These are phyloP conservation scores for Chunga burmeisteri DNA, from an alignment of 2,113 vertebrate species.

Conservation along the genomic window DNA sequence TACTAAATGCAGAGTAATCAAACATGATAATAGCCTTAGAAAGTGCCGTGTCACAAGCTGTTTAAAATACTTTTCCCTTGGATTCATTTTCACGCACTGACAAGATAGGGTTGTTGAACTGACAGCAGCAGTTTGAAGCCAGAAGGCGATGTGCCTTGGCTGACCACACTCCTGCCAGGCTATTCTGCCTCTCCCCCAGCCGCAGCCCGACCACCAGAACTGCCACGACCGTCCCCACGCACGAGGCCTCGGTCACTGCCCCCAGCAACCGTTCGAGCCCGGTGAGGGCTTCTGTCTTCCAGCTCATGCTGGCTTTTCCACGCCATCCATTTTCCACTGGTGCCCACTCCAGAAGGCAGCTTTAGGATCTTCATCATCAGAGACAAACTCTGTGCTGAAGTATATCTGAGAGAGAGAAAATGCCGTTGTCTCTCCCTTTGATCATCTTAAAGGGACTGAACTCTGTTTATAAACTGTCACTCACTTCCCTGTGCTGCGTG, in stretches of 20 bases:
- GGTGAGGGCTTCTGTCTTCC: neutral
- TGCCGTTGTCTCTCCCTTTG: neutral
- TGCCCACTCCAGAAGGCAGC: neutral
- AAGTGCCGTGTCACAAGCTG: neutral
- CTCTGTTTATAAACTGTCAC: neutral
- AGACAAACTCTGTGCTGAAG: neutral
- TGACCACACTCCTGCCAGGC: neutral
- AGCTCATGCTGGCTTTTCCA: neutral
- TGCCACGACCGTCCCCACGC: fast-evolving
- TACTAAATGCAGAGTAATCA: neutral
- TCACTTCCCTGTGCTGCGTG: neutral
- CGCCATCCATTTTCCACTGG: neutral
- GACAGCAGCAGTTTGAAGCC: neutral
- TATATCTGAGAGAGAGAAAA: neutral
- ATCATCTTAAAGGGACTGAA: neutral
- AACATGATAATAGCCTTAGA: neutral
- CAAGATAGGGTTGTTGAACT: neutral
- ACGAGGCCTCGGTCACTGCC: neutral
- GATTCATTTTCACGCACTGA: neutral
- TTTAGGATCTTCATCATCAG: neutral
- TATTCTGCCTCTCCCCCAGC: neutral
- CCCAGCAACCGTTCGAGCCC: neutral
- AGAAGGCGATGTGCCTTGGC: neutral
- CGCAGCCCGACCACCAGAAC: neutral
- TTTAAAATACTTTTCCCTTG: neutral